These are phyloP conservation scores for Sisyra terminalis DNA, from an alignment of 2,888 invertebrate genomes.

Conservation along the genomic window DNA sequence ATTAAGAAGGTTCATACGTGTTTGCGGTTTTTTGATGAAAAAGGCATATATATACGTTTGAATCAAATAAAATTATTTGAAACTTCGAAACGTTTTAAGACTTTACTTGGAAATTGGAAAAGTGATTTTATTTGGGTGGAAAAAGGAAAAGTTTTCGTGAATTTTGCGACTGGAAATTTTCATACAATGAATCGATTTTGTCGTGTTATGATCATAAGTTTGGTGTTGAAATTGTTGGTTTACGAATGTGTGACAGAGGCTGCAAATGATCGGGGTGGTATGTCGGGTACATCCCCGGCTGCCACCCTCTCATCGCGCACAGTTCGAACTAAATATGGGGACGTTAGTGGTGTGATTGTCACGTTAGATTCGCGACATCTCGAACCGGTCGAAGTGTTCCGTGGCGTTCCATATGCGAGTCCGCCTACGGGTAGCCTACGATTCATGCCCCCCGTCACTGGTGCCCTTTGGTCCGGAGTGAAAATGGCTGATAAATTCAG, in stretches of 20 bases:
- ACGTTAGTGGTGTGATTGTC: conserved; percentile 70
- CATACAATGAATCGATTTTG: no score
- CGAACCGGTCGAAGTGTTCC: conserved; percentile 82
- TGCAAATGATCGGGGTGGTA: conserved; percentile 15
- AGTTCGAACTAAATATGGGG: conserved; percentile 77
- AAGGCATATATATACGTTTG: no score
- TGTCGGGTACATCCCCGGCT: conserved; percentile 19
- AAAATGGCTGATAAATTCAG: conserved; percentile 75
- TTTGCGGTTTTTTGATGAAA: no score
- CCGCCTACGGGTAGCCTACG: conserved; percentile 76
- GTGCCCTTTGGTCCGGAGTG: conserved; percentile 81
- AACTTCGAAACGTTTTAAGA: no score
- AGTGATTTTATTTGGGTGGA: no score
- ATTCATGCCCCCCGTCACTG: conserved; percentile 93
- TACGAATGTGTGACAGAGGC: conserved; percentile 3
- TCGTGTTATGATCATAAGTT: no score
- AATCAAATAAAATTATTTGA: no score
- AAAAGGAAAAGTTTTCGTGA: no score
- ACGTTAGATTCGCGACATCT: conserved; percentile 64
- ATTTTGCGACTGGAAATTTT: no score
- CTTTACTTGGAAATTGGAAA: no score
- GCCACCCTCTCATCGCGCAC: conserved; percentile 59
- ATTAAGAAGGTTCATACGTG: no score
- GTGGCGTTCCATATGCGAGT: conserved; percentile 89
- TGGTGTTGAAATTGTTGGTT: no score